These are phyloP conservation scores for Helogale parvula DNA, from an alignment of 2,113 vertebrate species.

Conservation along the genomic window DNA sequence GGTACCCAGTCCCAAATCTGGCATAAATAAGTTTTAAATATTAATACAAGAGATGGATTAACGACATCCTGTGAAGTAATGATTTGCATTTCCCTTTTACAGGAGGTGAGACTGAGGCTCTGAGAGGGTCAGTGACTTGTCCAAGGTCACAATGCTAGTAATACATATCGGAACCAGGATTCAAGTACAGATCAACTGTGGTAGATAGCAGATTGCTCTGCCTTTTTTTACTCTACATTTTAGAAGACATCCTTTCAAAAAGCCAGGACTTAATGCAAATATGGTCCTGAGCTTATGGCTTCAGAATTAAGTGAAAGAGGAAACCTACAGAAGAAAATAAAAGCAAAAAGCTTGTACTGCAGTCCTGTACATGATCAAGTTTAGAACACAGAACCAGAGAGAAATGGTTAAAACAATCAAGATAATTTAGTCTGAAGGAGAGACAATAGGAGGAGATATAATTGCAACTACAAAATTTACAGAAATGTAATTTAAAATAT, in stretches of 20 bases:
- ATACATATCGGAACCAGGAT: neutral
- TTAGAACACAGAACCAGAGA: neutral
- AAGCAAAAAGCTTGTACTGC: neutral
- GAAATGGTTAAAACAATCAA: conserved; percentile 9
- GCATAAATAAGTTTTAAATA: neutral
- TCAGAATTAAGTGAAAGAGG: neutral
- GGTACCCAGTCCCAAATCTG: neutral
- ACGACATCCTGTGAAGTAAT: neutral
- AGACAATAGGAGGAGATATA: neutral
- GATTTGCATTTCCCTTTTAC: neutral
- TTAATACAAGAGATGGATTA: neutral
- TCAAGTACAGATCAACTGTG: neutral
- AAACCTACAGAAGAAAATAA: neutral
- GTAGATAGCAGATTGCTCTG: neutral
- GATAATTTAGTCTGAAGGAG: neutral
- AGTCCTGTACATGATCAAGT: neutral
- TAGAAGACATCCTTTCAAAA: conserved; percentile 1
- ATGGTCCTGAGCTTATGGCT: neutral
- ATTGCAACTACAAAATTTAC: neutral
- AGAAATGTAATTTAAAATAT: conserved; percentile 44
- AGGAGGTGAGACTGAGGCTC: neutral
- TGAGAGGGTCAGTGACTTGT: neutral
- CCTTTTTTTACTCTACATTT: neutral
- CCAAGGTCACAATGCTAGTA: neutral
- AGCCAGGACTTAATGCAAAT: neutral